These are phyloP conservation scores for Lacerta viridis DNA, from an alignment of 2,797 vertebrate species.

Conservation along the genomic window DNA sequence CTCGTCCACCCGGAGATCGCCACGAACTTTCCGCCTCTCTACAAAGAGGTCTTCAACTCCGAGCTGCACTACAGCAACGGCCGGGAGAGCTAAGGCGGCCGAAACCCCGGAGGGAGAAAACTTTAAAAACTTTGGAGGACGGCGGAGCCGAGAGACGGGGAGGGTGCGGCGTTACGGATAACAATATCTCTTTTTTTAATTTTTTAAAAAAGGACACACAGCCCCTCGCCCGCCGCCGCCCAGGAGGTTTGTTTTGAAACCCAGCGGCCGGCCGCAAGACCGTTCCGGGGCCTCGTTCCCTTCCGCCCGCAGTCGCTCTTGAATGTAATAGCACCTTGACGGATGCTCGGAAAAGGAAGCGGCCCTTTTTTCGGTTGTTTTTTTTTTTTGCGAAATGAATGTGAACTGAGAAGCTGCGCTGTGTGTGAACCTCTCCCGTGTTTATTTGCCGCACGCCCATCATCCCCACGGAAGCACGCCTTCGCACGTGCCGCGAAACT, in stretches of 20 bases:
- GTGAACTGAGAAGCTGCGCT: slow-evolving; percentile 64
- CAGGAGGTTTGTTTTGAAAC: slow-evolving; percentile 46
- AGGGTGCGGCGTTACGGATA: too few species aligned
- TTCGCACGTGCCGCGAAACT: too few species aligned
- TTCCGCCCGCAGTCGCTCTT: slow-evolving; percentile 67
- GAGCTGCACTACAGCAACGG: slow-evolving; percentile 90
- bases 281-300: not conserved
- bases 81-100: slow-evolving; percentile 84
- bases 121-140: slow-evolving; percentile 48
- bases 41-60: slow-evolving; percentile 91
- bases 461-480: too few species aligned
- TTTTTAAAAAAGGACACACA: not conserved
- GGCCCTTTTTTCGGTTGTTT: too few species aligned
- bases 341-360: slow-evolving; percentile 31
- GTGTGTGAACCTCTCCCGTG: slow-evolving; percentile 4
- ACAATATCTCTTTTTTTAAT: not conserved
- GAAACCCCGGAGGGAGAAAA: not conserved
- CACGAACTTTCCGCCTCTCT: slow-evolving; percentile 90
- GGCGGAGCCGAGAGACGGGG: slow-evolving; percentile 21
- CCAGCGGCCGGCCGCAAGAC: slow-evolving; percentile 59
- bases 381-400: slow-evolving; percentile 76
- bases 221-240: too few species aligned
- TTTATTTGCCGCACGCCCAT: too few species aligned
- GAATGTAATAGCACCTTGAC: slow-evolving; percentile 79
- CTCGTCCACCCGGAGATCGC: slow-evolving; percentile 90